Base-by-base conservation (phyloP, 2,113 vertebrate species). In the Cheilinus undulatus region DNA sequence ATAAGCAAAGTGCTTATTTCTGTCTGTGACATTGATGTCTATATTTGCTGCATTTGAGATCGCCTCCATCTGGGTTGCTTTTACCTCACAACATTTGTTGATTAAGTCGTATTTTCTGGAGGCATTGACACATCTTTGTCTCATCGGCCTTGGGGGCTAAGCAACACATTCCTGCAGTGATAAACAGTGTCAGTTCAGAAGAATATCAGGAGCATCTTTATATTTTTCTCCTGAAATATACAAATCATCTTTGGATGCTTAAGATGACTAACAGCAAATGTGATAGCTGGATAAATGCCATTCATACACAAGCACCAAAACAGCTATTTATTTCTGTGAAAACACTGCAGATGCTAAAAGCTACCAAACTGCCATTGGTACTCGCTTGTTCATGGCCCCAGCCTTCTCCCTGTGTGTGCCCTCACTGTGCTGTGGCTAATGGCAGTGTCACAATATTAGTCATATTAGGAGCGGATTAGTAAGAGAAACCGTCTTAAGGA, bases 381-480 rank as follows among this genome's bases (percentile, higher is more conserved):
- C 40, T 43, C 17, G 54, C 9, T 63, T 67, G 24, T 74, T 46
- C 23, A 26, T 13, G 24, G 20, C 58, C 19, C 11, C 59, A 7
- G 20, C 57, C 12, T 50, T 40, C 54, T 28, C 22, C n/a, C 34
- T 59, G 38, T n/a, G 36, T 74, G 76, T 72, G 36, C 64, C 62
- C 82, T 70, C 54, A 34, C 17, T 71, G 69, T 43, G 77, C 80
- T 86, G 73, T 73, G 75, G 82, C 82, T 88, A 84, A 91, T 86
- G 73, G 82, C 73, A 59, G 56, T 83, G 83, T 84, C 86, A 86
- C 76, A 88, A 89, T 88, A 90, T 91, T 88, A 89, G 78, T 87
- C 88, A 85, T 82, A 88, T 90, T 91, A 91, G 80, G 64, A 79
- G 66, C 38, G 83, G 87, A 90, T 92, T 92, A 91, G 87, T 73